Conservation (phyloP, 1,140 invertebrate genomes). For the Globodera rostochiensis region DNA sequence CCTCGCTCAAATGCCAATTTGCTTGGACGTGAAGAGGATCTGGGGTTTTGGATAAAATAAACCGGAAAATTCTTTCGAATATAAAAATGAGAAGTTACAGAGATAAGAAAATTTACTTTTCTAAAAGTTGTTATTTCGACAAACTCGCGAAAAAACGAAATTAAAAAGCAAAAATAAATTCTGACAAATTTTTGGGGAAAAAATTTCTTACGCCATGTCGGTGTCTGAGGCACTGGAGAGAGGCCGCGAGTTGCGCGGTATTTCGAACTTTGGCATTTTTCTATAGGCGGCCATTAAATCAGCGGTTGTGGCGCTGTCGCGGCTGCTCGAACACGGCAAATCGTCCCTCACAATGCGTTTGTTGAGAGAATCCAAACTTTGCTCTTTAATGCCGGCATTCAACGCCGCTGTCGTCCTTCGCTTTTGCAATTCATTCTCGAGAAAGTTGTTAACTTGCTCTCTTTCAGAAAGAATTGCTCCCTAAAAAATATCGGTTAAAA, state of each 20-base stretch:
- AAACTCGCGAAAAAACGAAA: too few species aligned
- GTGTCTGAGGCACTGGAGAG: constrained; percentile 13
- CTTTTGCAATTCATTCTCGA: constrained; percentile 6
- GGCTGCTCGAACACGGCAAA: background rate
- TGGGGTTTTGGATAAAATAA: background rate
- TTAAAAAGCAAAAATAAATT: too few species aligned
- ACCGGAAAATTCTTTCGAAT: background rate
- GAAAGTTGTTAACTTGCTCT: background rate
- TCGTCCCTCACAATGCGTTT: background rate
- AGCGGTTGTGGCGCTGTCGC: background rate
- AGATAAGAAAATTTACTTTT: too few species aligned
- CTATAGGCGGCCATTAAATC: background rate
- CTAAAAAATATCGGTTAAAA: background rate
- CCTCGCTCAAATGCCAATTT: constrained; percentile 15
- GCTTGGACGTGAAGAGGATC: constrained; percentile 13
- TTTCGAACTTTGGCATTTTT: constrained; percentile 26
- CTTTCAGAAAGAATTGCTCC: background rate
- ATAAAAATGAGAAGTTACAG: constrained; percentile 7
- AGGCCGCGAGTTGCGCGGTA: constrained; percentile 5
- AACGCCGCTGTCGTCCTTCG: background rate
- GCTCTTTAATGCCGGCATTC: background rate
- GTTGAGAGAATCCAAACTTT: background rate
- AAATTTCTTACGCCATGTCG: background rate
- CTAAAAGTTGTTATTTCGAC: too few species aligned
- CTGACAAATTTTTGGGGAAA: background rate